Base-by-base conservation (phyloP, 2,888 invertebrate species). In the Mimumesa dahlbomi region DNA sequence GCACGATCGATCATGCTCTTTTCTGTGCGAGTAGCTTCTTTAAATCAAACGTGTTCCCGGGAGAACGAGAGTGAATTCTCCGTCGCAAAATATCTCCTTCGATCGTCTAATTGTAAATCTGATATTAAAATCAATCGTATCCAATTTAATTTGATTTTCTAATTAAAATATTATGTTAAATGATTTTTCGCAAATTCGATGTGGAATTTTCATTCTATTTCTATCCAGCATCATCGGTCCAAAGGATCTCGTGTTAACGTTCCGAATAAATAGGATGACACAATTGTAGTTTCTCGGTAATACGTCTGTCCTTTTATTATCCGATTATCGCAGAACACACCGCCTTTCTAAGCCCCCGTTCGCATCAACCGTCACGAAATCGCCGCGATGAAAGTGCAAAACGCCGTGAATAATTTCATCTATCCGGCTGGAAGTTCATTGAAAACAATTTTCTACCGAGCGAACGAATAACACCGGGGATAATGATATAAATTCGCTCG, bases 271-370 rank as follows among this genome's bases (percentile, higher is more conserved):
- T 58, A 38, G 61, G 38, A 4, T 61, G 31, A 29, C 43, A 38
- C 45, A 68, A 61, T 61, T 45, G 54, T 29, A 54, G 25, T 36
- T 38, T 54, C 69, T 54, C 42, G 11, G 42, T 34, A 42, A 42
- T 4, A 5, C 42, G 42, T 42, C 52, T 43, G 22, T 21, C 43
- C 50, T 50, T 54, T 49, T 43, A 68, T 69, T 54, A 69, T 56
- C 68, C 45, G 54, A 68, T 69, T 68, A 66, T 68, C 40, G 58
- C n/a, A n/a, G n/a, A n/a, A n/a, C n/a, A 66, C 45, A 49, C 68
- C 18, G 31, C 21, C n/a, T 25, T 3, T 50, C 14, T 22, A 46
- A 22, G 43, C 31, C n/a, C 38, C 25, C 22, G n/a, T n/a, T n/a
- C n/a, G 13, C 49, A 29, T 22, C 1, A 25, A 62, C 50, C 43